A percentile compares a stretch with the other conserved stretches of the same genome.
Conservation (phyloP, 2,113 vertebrate species). For the Muscicapa adusta region DNA sequence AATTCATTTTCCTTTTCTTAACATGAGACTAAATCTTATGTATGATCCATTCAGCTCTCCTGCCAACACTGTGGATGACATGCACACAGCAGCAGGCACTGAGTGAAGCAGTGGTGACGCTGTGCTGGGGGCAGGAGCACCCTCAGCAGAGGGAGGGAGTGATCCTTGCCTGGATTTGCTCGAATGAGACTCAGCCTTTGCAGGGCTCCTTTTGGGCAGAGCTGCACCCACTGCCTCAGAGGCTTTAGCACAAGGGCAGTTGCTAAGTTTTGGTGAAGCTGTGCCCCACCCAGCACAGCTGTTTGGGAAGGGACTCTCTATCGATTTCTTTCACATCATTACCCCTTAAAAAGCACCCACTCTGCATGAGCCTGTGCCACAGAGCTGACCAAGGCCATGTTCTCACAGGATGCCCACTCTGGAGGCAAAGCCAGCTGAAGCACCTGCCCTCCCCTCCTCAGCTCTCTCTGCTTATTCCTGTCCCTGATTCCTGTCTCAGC, state of each 20-base stretch:
- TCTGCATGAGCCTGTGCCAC: background rate
- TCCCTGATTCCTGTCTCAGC: background rate
- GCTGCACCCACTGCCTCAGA: background rate
- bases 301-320: background rate
- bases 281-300: background rate
- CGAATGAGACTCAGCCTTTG: background rate
- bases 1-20: background rate
- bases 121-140: background rate
- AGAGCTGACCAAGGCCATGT: background rate
- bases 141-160: background rate
- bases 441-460: background rate
- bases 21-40: background rate
- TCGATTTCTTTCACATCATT: background rate
- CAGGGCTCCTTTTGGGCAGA: background rate
- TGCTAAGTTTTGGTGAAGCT: background rate
- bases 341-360: background rate
- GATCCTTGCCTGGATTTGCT: background rate
- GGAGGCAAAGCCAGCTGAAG: background rate
- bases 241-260: background rate
- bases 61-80: background rate
- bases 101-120: background rate
- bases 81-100: background rate
- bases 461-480: background rate
- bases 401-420: background rate
- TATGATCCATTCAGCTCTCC: background rate